Evolutionary conservation across 2,888 invertebrate species (phyloP).

Genomic region (Nematopogon swammerdamellus): DNA sequence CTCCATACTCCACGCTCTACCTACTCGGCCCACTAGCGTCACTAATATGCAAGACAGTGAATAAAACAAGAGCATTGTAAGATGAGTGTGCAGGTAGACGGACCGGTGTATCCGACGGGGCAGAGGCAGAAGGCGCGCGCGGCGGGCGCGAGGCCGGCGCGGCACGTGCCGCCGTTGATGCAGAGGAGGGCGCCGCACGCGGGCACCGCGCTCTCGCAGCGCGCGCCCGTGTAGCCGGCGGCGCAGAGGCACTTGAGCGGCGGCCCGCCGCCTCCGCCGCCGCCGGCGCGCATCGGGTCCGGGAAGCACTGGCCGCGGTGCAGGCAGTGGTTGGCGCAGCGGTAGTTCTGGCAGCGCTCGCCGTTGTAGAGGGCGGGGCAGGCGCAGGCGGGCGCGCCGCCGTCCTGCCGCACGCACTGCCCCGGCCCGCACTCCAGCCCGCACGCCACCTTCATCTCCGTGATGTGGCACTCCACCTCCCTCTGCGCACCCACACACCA

Average conservation of each 20-base stretch:
- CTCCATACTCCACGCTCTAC: too few relatives aligned
- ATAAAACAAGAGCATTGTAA: too few relatives aligned
- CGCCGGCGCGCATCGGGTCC: slow-evolving; percentile 13
- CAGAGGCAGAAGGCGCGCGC: slow-evolving; percentile 19
- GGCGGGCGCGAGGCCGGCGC: slow-evolving; percentile 21
- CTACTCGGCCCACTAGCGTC: too few relatives aligned
- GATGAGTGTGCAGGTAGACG: neutral
- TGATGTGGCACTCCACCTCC: neutral
- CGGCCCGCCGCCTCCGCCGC: too few relatives aligned
- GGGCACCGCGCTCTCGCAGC: slow-evolving; percentile 58
- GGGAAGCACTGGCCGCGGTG: slow-evolving; percentile 57
- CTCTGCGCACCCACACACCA: neutral
- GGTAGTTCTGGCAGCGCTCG: slow-evolving; percentile 62
- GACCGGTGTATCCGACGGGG: slow-evolving; percentile 16
- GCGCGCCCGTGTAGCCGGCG: slow-evolving; percentile 61
- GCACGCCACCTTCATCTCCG: neutral
- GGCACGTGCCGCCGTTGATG: slow-evolving; percentile 60
- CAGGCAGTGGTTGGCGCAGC: slow-evolving; percentile 65
- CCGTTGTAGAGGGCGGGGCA: slow-evolving; percentile 66
- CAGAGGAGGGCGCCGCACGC: slow-evolving; percentile 55
- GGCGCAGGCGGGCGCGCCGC: slow-evolving; percentile 53
- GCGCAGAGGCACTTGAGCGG: slow-evolving; percentile 59
- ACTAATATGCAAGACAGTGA: too few relatives aligned
- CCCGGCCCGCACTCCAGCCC: slow-evolving; percentile 5
- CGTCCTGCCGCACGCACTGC: slow-evolving; percentile 39